Conservation (phyloP, 1,140 invertebrate species). For the Myzus persicae region DNA sequence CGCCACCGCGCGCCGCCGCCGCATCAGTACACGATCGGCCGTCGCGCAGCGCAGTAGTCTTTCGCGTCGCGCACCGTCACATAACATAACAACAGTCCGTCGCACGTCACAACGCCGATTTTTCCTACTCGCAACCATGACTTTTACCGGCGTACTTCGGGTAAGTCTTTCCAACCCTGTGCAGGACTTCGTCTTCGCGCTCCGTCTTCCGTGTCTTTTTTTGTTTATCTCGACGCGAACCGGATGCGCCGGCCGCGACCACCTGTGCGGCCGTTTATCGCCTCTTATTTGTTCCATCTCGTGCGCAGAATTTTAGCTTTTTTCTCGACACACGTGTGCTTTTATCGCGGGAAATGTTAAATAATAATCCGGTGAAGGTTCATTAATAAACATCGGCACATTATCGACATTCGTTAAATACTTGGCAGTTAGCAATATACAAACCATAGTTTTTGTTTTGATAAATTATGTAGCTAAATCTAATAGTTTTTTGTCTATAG, state of each 20-base stretch:
- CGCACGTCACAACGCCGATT: neutral
- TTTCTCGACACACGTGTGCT: neutral
- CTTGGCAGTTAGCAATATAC: neutral
- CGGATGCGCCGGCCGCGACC: neutral
- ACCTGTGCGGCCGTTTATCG: neutral
- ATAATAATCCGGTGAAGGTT: neutral
- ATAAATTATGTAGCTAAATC: neutral
- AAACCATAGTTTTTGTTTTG: neutral
- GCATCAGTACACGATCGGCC: conserved; percentile 19
- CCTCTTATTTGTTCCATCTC: neutral
- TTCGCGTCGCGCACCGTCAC: neutral
- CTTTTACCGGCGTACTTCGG: conserved; percentile 35
- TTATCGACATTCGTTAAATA: neutral
- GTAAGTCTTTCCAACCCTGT: neutral
- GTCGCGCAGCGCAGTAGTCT: neutral
- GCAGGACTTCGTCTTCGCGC: neutral
- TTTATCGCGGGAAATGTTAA: neutral
- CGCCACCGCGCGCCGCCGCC: conserved; percentile 13
- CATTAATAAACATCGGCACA: neutral
- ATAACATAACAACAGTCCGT: no score
- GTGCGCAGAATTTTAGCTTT: neutral
- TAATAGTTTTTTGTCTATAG: neutral
- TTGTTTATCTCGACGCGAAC: neutral
- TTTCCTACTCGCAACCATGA: neutral
- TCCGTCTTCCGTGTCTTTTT: neutral